Base-by-base conservation (phyloP, 92 coral and sea anemone species). In the Epizoanthus ramosus region DNA sequence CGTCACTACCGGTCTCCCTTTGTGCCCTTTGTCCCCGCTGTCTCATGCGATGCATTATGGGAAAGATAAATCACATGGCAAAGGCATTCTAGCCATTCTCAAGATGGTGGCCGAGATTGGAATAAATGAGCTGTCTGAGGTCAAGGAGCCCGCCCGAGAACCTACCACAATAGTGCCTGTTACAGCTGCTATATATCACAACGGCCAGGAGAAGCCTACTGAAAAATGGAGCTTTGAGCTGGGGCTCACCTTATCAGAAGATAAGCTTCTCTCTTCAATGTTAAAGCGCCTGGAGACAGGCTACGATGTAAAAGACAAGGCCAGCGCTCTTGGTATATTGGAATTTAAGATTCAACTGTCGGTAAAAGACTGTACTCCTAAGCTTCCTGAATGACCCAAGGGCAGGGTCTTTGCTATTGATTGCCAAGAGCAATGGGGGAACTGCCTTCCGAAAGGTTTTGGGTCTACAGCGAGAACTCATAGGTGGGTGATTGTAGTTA, bases 221-320 rank as follows among this genome's bases (percentile, higher is more conserved):
- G 83, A 79, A 57, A 85, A 89, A 63, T 88, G 89, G 83, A 79
- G 81, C 83, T 79, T 88, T 45, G 89, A 79, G 53, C 71, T 88
- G 35, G 88, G 83, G 56, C 61, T 84, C 15, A 79, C 15, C 24
- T 12, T 75, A 12, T 14, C 81, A 17, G 53, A 47, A 84, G 89
- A 89, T 80, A 85, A 85, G 71, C 57, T 50, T 43, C 84, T 85
- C n/a, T 79, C 89, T 14, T 73, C 89, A 19, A 72, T 89, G 50
- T 72, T 77, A 59, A 80, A 71, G 85, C 89, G 92, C 56, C 47
- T 89, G 83, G 92, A 89, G 80, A 89, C 68, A 85, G 91, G 87
- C 35, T 84, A 83, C 25, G 85, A 85, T 18, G 67, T 88, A 58
- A 83, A 84, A 72, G 77, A 88, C 73, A 87, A 83, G 21, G 31